Evolutionary conservation across 2,113 vertebrate genomes (phyloP), one percentile per base, ranked within the genome.

Genomic region (Salminus brasiliensis): DNA sequence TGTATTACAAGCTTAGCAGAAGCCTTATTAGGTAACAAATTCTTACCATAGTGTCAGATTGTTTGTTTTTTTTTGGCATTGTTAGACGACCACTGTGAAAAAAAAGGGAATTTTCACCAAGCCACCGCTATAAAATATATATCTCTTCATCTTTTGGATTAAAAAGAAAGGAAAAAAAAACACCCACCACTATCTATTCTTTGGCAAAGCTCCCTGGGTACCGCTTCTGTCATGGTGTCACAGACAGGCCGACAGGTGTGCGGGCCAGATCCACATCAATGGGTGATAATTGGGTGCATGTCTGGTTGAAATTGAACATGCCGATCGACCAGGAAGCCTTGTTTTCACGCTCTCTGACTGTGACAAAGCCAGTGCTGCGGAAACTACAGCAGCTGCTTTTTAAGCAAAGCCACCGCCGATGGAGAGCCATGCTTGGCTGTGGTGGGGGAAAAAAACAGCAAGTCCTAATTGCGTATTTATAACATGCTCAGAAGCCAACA

Each of bases 221-320:
- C 2, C 2, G 13, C 13, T 21, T 30, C n/a, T 34, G 49, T 23
- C 10, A 5, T 67, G 39, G 16, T 47, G 36, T 47, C 70, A 25
- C n/a, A 72, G 49, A 55, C 30, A 34, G 45, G 15, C 32, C 36
- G 49, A 55, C 49, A 55, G 70, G 70, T 39, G 49, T 57, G 30
- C 18, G 4, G 82, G 85, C 80, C 79, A 55, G 49, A 85, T 72
- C 81, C 86, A 82, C 74, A 83, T 88, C 82, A 91, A 74, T 87
- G 88, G 86, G 85, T 79, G 85, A 90, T 89, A 91, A 92, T 88
- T 88, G 89, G 83, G 85, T 88, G 85, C 77, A 77, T 87, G 86
- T 82, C 86, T 88, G 53, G 86, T 84, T 89, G 88, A 90, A 92
- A 92, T 85, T 78, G 84, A 91, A 88, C 84, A 73, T 77, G 69